Base-by-base conservation (phyloP, 2,797 vertebrate genomes). In the Myoxocephalus aenaeus region DNA sequence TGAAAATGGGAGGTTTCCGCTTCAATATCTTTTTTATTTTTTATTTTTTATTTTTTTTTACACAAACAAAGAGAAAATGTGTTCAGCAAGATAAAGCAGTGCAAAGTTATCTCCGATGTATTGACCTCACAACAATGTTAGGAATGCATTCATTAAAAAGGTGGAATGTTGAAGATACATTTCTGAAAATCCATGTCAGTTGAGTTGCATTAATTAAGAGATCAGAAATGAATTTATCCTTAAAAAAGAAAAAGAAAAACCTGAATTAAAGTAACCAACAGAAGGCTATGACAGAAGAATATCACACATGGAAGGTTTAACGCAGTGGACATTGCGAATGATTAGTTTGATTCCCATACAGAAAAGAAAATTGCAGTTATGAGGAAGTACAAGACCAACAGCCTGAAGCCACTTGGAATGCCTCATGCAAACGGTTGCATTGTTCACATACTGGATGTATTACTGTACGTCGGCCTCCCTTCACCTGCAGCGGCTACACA, bases 341-440 rank as follows among this genome's bases (percentile, higher is more conserved):
- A 89, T 90, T 89, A 89, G 66, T 85, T 89, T 89, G 85, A 88
- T 86, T 91, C 74, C 84, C 65, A 54, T 73, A 65, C 77, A 90
- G 74, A 87, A 82, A 82, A 82, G 85, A 77, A 74, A 44, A 75
- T 73, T 25, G 65, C 61, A 66, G 81, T 82, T 86, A 87, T 56
- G 73, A 86, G 76, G 81, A 86, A 84, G 82, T 79, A 82, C 56
- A 79, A 81, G 79, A 91, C 80, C 88, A 87, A 90, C 90, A 87
- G 88, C 86, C 81, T 73, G 85, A 84, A 85, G 87, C 87, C 84
- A 79, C 77, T 75, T 53, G 54, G 65, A 90, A 90, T 75, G 86
- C 86, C 86, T 92, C 90, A 89, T 90, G 90, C 88, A 90, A 87
- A 80, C 85, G 64, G 81, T 83, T 83, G 89, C 83, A 85, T 86